Conservation (phyloP, 1,140 invertebrate genomes). For the Brachionus calyciflorus region DNA sequence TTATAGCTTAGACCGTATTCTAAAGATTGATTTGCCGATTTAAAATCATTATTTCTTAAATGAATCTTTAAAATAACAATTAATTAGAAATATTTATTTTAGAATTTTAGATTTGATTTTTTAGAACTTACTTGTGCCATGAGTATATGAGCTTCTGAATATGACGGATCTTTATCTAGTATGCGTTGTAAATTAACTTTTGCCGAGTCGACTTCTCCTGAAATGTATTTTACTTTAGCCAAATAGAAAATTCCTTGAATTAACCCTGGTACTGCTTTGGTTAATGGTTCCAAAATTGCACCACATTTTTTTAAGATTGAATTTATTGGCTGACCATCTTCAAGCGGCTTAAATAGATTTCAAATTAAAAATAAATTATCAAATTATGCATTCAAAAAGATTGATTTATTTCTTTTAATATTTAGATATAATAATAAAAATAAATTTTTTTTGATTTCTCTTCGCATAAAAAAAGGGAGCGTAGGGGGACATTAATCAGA, state of each 20-base stretch:
- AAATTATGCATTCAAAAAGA: too few species aligned
- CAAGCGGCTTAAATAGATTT: constrained; percentile 55
- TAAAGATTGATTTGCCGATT: constrained; percentile 75
- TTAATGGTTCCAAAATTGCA: constrained; percentile 71
- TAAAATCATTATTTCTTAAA: constrained; percentile 69
- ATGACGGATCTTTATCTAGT: constrained; percentile 72
- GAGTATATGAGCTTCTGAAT: constrained; percentile 77
- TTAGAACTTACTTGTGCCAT: constrained; percentile 70
- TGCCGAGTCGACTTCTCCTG: constrained; percentile 67
- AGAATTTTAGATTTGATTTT: not conserved
- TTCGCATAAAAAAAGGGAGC: too few species aligned
- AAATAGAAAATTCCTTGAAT: constrained; percentile 71
- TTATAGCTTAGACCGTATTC: constrained; percentile 84
- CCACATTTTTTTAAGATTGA: constrained; percentile 64
- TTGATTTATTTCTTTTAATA: too few species aligned
- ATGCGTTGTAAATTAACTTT: constrained; percentile 68
- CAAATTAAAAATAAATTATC: constrained; percentile 37
- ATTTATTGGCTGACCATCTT: constrained; percentile 61
- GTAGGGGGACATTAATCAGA: too few species aligned
- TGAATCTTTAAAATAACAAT: constrained; percentile 64
- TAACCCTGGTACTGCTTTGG: constrained; percentile 77
- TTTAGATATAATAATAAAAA: too few species aligned
- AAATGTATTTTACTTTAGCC: constrained; percentile 75
- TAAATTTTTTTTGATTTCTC: too few species aligned
- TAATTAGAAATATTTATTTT: constrained; percentile 20